These are phyloP conservation scores for Pollenia griseotomentosa DNA, from an alignment of 2,888 invertebrate genomes.

Conservation along the genomic window DNA sequence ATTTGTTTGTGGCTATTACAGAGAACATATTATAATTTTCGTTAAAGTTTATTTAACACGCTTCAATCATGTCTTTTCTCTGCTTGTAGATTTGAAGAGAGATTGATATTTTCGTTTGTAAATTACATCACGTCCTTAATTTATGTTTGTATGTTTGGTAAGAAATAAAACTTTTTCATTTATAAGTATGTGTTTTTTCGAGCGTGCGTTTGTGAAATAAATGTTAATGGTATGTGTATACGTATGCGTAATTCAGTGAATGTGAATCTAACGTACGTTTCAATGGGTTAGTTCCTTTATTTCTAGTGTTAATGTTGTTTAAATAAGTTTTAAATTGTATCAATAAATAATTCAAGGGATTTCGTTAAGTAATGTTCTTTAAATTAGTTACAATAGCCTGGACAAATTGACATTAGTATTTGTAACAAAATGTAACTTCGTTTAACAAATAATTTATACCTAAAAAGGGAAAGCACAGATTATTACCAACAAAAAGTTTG, in stretches of 20 bases:
- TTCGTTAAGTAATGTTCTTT: slow-evolving; percentile 54
- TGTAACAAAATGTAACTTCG: slow-evolving; percentile 22
- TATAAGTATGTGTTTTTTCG: neutral
- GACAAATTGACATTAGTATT: slow-evolving; percentile 53
- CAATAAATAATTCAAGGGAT: slow-evolving; percentile 69
- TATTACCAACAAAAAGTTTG: neutral
- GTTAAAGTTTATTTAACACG: no score
- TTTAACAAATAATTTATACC: slow-evolving; percentile 12
- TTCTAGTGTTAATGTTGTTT: slow-evolving; percentile 68
- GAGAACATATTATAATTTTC: no score
- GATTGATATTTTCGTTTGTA: slow-evolving; percentile 55
- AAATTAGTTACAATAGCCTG: slow-evolving; percentile 46
- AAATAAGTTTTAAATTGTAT: slow-evolving; percentile 71
- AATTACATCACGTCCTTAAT: slow-evolving; percentile 67
- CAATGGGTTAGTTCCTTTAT: slow-evolving; percentile 34
- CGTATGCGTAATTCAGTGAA: neutral
- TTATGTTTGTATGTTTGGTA: slow-evolving; percentile 50
- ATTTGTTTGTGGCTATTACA: no score
- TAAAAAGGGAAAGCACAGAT: slow-evolving; percentile 14
- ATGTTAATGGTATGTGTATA: slow-evolving; percentile 1
- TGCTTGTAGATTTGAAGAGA: slow-evolving; percentile 30
- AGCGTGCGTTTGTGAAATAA: neutral
- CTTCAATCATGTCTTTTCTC: no score
- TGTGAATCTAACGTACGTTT: slow-evolving; percentile 6
- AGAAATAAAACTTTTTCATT: slow-evolving; percentile 39